These are phyloP conservation scores for Aulostomus chinensis DNA, from an alignment of 2,797 vertebrate genomes.

Conservation along the genomic window DNA sequence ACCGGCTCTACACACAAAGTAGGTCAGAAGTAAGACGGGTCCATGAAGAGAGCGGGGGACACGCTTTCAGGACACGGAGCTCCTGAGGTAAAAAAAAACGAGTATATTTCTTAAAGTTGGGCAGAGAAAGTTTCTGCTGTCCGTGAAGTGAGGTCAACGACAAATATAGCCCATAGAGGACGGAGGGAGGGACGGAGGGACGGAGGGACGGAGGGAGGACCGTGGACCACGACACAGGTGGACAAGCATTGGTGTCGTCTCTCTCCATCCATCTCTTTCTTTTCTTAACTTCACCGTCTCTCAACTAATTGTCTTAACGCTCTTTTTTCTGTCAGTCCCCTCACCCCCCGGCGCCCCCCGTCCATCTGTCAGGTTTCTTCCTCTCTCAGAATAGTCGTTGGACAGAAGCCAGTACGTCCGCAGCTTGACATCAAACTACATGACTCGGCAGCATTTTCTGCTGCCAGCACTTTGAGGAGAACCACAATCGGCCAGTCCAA, in stretches of 20 bases:
- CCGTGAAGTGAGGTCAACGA: background rate
- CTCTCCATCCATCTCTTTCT: slow-evolving; percentile 1
- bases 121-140: background rate
- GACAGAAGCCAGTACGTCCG: background rate
- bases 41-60: slow-evolving; percentile 3
- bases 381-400: slow-evolving; percentile 9
- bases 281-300: background rate
- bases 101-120: slow-evolving; percentile 1
- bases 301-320: slow-evolving; percentile 15
- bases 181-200: background rate
- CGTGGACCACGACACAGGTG: too few relatives aligned
- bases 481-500: slow-evolving; percentile 4
- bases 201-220: background rate
- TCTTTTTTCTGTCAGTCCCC: background rate
- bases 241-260: too few relatives aligned
- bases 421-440: slow-evolving; percentile 21
- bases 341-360: background rate
- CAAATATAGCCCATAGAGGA: slow-evolving; percentile 3
- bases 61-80: slow-evolving; percentile 16
- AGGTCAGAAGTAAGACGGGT: slow-evolving; percentile 14
- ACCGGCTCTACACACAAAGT: too few relatives aligned
- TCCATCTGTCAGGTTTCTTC: slow-evolving; percentile 24
- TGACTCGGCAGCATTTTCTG: too few relatives aligned
- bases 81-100: slow-evolving; percentile 5
- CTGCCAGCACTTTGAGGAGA: slow-evolving; percentile 5